Evolutionary conservation across 2,888 invertebrate species (phyloP).

Genomic region (Nephrotoma appendiculata): DNA sequence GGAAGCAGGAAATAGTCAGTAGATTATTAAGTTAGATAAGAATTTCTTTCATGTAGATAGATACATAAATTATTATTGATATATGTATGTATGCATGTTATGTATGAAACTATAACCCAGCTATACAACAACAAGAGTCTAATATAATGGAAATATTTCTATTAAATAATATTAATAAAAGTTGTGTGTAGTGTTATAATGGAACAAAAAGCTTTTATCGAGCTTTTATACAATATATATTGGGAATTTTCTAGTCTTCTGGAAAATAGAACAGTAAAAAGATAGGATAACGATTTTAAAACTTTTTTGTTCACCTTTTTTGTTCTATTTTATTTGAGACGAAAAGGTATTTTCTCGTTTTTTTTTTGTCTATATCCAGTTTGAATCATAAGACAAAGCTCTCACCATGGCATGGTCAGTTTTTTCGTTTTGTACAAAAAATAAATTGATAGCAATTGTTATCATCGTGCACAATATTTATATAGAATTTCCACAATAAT

Average conservation of each 20-base stretch:
- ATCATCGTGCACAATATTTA: background rate
- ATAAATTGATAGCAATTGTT: background rate
- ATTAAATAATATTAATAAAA: background rate
- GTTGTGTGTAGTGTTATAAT: background rate
- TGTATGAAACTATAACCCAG: background rate
- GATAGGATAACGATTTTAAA: background rate
- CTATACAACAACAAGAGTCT: background rate
- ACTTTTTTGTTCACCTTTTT: background rate
- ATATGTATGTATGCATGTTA: background rate
- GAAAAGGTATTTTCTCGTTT: background rate
- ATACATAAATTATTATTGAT: background rate
- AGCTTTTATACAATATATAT: background rate
- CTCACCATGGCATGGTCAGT: background rate
- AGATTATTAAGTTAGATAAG: background rate
- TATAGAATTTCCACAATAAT: background rate
- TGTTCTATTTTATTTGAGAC: background rate
- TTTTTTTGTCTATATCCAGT: background rate
- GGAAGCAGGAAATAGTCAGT: constrained; percentile 2
- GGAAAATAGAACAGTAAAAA: background rate
- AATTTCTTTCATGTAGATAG: background rate
- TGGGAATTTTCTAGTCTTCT: background rate
- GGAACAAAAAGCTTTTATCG: background rate
- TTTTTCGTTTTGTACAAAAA: background rate
- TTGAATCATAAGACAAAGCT: background rate
- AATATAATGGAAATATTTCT: background rate